Percentiles rank a stretch among this genome's conserved stretches.
Conservation (phyloP, 2,113 vertebrate species). For the Pedetes capensis region DNA sequence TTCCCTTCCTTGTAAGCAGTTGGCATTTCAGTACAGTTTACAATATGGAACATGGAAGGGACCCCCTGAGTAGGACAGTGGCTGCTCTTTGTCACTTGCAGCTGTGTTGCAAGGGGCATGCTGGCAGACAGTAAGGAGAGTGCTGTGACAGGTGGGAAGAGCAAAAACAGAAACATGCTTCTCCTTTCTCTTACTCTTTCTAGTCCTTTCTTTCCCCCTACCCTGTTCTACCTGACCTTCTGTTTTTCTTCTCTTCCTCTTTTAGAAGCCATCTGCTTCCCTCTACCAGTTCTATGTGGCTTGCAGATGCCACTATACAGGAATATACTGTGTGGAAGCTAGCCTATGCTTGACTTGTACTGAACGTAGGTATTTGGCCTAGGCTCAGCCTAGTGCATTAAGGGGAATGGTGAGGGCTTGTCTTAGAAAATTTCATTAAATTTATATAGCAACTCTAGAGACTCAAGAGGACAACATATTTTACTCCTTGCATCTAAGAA, state of each 20-base stretch:
- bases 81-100: slow-evolving; percentile 66
- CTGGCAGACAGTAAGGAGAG: slow-evolving; percentile 60
- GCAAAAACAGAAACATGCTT: slow-evolving; percentile 48
- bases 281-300: slow-evolving; percentile 43
- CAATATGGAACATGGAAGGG: slow-evolving; percentile 36
- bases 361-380: not conserved
- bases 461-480: not conserved
- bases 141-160: slow-evolving; percentile 66
- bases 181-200: slow-evolving; percentile 35
- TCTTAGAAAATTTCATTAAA: not conserved
- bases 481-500: not conserved
- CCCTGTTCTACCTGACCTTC: slow-evolving; percentile 65
- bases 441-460: not conserved
- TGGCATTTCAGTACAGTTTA: slow-evolving; percentile 61
- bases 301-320: slow-evolving; percentile 49
- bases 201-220: not conserved
- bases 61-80: slow-evolving; percentile 69
- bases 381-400: not conserved
- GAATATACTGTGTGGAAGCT: slow-evolving; percentile 15
- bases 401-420: not conserved
- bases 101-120: slow-evolving; percentile 70
- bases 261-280: slow-evolving; percentile 69
- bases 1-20: slow-evolving; percentile 47
- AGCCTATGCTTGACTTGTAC: slow-evolving; percentile 48
- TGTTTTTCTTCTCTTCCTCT: slow-evolving; percentile 60